Evolutionary conservation across 23 tunicate species (phyloP).

Genomic region (Halocynthia roretzi): DNA sequence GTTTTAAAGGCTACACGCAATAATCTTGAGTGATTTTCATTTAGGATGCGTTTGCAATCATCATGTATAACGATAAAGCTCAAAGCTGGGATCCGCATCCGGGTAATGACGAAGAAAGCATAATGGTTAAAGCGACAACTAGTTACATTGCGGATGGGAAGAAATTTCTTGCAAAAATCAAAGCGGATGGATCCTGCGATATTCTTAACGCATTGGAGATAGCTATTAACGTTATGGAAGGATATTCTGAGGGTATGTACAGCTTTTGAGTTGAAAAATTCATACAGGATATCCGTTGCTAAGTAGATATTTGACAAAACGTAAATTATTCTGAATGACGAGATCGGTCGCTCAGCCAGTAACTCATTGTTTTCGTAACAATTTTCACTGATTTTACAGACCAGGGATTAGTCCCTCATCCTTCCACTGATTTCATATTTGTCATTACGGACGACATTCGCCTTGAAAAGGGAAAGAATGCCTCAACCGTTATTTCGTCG

Average conservation of each 20-base stretch:
- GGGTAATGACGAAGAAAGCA: not conserved
- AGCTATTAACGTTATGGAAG: slow-evolving; percentile 18
- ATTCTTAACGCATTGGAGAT: slow-evolving; percentile 26
- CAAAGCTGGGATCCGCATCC: slow-evolving; percentile 24
- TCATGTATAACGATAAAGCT: slow-evolving; percentile 29
- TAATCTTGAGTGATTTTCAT: too few species aligned
- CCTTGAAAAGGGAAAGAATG: not conserved
- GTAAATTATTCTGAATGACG: too few species aligned
- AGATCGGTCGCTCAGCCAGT: too few species aligned
- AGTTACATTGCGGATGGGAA: slow-evolving; percentile 23
- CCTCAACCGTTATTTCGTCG: not conserved
- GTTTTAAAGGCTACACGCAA: too few species aligned
- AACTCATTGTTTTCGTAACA: too few species aligned
- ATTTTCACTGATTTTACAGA: not conserved
- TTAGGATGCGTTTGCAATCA: slow-evolving; percentile 45
- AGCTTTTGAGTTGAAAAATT: not conserved
- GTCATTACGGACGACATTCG: not conserved
- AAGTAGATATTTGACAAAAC: not conserved
- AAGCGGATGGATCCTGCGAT: slow-evolving; percentile 27
- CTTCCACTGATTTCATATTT: slow-evolving; percentile 3
- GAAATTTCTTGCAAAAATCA: slow-evolving; percentile 15
- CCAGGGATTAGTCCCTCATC: not conserved
- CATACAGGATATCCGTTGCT: not conserved
- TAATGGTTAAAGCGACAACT: slow-evolving; percentile 26
- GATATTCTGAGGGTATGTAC: slow-evolving; percentile 12